A percentile compares a stretch with the other conserved stretches of the same genome.
Conservation (phyloP, 2,113 vertebrate species). For the Spheniscus mendiculus region DNA sequence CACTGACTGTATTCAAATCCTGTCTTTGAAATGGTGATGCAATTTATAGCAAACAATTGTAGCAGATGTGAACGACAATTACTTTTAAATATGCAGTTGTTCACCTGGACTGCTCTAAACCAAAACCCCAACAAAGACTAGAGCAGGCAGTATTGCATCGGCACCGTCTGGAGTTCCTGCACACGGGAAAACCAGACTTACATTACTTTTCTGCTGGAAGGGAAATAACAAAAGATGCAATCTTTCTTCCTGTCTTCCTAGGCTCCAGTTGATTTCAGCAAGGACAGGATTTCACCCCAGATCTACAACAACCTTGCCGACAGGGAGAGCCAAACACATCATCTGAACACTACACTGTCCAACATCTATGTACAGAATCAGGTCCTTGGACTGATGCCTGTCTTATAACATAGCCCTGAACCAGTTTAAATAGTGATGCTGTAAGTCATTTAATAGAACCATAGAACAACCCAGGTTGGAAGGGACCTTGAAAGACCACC, state of each 20-base stretch:
- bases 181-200: rapidly evolving
- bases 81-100: neutral
- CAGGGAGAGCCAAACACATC: rapidly evolving
- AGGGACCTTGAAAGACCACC: rapidly evolving
- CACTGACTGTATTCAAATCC: neutral
- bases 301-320: rapidly evolving
- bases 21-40: neutral
- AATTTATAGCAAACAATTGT: neutral
- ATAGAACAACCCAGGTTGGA: neutral
- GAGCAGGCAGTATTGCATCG: rapidly evolving
- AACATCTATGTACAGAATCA: too few relatives aligned
- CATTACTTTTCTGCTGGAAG: neutral
- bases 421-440: neutral
- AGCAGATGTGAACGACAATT: neutral
- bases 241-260: neutral
- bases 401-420: too few relatives aligned
- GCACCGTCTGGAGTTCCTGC: neutral
- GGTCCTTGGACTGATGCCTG: too few relatives aligned
- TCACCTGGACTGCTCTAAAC: neutral
- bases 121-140: neutral
- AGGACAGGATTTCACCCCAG: neutral
- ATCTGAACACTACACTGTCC: rapidly evolving
- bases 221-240: neutral
- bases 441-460: rapidly evolving
- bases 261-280: neutral